phyloP scores from a whole-genome alignment of 1,140 invertebrate species.

The Drosophila bocki region DNA sequence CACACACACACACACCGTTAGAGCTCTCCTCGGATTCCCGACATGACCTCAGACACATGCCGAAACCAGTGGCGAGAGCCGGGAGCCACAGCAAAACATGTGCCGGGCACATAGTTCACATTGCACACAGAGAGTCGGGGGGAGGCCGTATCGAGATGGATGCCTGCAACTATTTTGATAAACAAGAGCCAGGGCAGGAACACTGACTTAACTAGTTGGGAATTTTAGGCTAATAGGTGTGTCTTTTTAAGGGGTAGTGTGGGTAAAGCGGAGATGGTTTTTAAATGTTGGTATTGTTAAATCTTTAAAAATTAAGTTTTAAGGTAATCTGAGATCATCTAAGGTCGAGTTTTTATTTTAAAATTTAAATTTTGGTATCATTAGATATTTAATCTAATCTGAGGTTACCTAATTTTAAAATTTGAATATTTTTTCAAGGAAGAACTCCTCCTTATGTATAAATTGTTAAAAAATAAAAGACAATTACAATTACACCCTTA shows the following conservation, averaged over 20 bases:
- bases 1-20: conserved; percentile 1
- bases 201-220: background rate
- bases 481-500: too few species aligned
- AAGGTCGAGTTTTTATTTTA: too few species aligned
- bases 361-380: too few species aligned
- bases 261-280: too few species aligned
- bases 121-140: conserved; percentile 13
- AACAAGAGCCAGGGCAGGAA: conserved; percentile 7
- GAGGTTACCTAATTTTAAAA: too few species aligned
- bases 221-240: conserved; percentile 4
- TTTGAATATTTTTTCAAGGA: too few species aligned
- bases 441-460: too few species aligned
- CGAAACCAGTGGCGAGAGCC: conserved; percentile 24
- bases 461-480: too few species aligned
- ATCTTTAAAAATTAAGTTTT: too few species aligned
- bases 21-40: conserved; percentile 24
- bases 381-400: too few species aligned
- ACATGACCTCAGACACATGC: conserved; percentile 49
- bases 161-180: conserved; percentile 32
- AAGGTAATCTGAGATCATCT: too few species aligned
- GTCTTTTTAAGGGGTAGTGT: background rate
- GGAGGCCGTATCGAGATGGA: conserved; percentile 8
- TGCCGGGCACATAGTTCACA: conserved; percentile 41
- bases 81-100: conserved; percentile 33
- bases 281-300: too few species aligned